phyloP scores from a whole-genome alignment of 37 sponge, comb jelly and placozoan species.

The Agelas oroides region DNA sequence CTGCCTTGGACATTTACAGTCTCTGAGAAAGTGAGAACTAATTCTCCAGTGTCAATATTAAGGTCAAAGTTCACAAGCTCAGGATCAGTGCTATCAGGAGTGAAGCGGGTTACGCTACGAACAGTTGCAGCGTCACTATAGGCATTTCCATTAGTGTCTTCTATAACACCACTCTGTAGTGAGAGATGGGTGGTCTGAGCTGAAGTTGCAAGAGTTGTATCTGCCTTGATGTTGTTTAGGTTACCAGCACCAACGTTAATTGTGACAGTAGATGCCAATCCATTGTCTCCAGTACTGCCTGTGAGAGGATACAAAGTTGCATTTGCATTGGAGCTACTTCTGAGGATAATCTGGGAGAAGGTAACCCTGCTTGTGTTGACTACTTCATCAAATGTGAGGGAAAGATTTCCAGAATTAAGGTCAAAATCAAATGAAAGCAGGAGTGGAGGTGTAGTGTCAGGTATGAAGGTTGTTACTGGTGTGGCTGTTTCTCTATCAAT shows the following conservation, averaged over 20 bases:
- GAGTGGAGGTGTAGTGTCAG: conserved; percentile 76
- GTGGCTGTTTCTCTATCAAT: conserved; percentile 41
- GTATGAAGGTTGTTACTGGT: conserved; percentile 25
- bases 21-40: conserved; percentile 84
- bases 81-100: conserved; percentile 70
- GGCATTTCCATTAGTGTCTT: conserved; percentile 58
- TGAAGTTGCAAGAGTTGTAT: conserved; percentile 61
- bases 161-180: conserved; percentile 38
- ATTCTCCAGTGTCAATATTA: conserved; percentile 64
- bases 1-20: conserved; percentile 64
- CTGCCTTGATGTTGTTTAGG: conserved; percentile 78
- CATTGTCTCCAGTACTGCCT: conserved; percentile 45
- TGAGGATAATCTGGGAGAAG: conserved; percentile 56
- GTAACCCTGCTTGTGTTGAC: conserved; percentile 40
- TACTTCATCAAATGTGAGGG: conserved; percentile 80
- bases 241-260: conserved; percentile 43
- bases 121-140: conserved; percentile 41
- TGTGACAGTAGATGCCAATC: conserved; percentile 30
- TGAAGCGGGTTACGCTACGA: conserved; percentile 35
- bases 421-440: conserved; percentile 72
- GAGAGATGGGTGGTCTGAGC: conserved; percentile 63
- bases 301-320: conserved; percentile 15
- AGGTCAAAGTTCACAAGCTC: conserved; percentile 71
- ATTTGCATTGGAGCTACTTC: conserved; percentile 24
- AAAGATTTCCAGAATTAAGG: conserved; percentile 68